These are phyloP conservation scores for Phalacrocorax brasilianus DNA, from an alignment of 2,113 vertebrate genomes.

Conservation along the genomic window DNA sequence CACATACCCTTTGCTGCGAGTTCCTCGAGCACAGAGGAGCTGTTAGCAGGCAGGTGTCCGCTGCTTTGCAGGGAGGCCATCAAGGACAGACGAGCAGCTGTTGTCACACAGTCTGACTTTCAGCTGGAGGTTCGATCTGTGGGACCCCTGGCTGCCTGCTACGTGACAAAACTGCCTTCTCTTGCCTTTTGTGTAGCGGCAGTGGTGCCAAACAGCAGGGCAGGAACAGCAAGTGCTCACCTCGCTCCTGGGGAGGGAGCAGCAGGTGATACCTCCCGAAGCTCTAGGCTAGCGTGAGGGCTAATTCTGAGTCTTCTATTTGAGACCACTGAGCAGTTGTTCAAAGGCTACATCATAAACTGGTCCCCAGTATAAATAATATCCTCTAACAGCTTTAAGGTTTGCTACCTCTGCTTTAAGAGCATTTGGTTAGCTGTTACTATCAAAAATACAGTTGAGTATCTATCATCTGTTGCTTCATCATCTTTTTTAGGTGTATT, in stretches of 20 bases:
- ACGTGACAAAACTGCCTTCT: rapidly evolving
- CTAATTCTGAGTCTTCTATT: background rate
- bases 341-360: background rate
- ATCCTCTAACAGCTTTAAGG: background rate
- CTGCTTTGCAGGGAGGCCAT: background rate
- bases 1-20: background rate
- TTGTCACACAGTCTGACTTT: background rate
- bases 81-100: background rate
- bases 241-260: rapidly evolving
- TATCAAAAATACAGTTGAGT: background rate
- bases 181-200: background rate
- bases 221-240: background rate
- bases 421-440: background rate
- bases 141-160: background rate
- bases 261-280: background rate
- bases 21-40: background rate
- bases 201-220: background rate
- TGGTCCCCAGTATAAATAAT: background rate
- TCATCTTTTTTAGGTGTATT: background rate
- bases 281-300: background rate
- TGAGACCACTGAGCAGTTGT: background rate
- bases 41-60: background rate
- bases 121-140: background rate
- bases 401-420: background rate
- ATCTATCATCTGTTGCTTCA: background rate